These are phyloP conservation scores for Vombatus ursinus DNA, from an alignment of 2,113 vertebrate species.

Conservation along the genomic window DNA sequence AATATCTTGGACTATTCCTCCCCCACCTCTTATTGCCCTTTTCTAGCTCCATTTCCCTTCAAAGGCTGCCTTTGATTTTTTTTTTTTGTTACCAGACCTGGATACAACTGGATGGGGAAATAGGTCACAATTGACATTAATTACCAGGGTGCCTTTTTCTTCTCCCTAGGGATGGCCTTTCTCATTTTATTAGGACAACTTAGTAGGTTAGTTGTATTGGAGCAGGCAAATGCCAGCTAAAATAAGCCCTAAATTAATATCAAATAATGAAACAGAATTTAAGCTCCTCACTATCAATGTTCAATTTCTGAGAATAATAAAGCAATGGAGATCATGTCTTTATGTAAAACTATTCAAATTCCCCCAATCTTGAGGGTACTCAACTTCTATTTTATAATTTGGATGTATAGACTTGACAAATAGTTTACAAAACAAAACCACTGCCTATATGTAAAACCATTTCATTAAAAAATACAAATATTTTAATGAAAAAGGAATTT, in stretches of 20 bases:
- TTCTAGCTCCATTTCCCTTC: neutral
- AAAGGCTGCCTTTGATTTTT: neutral
- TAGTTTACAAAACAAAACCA: neutral
- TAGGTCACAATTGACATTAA: neutral
- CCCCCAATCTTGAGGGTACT: neutral
- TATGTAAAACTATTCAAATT: neutral
- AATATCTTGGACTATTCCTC: neutral
- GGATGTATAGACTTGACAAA: neutral
- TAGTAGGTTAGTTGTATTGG: neutral
- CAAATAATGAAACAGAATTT: neutral
- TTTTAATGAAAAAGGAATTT: neutral
- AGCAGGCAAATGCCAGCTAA: neutral
- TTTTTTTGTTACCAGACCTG: neutral
- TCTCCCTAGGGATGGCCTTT: neutral
- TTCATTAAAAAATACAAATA: neutral
- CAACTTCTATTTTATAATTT: neutral
- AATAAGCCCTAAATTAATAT: neutral
- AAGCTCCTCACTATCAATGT: neutral
- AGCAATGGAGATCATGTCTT: neutral
- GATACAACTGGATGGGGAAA: neutral
- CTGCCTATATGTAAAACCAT: neutral
- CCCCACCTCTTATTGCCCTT: neutral
- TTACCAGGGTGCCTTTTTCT: neutral
- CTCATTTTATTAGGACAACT: neutral
- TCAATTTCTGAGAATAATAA: neutral